phyloP scores from a whole-genome alignment of 2,113 vertebrate species.

The Bubo blakistoni region DNA sequence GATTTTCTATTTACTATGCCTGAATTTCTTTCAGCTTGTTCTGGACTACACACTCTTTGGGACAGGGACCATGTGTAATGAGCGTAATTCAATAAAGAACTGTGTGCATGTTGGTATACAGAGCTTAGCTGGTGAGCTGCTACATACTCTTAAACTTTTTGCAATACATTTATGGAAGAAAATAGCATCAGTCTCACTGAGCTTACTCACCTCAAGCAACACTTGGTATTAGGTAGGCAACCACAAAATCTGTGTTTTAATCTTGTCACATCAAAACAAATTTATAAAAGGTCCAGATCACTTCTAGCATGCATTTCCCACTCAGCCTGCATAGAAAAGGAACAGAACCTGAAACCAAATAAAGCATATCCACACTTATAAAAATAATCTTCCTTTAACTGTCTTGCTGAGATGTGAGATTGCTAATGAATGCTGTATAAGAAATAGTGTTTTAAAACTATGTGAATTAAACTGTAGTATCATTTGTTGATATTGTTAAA shows the following conservation, averaged over 20 bases:
- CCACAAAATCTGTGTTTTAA: background rate
- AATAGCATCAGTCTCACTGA: background rate
- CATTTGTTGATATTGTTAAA: background rate
- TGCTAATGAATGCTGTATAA: background rate
- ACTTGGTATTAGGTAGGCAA: background rate
- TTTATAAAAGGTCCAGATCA: background rate
- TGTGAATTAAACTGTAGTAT: background rate
- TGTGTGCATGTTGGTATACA: background rate
- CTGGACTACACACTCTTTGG: background rate
- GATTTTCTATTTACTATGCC: background rate
- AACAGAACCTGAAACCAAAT: slow-evolving; percentile 5
- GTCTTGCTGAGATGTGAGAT: background rate
- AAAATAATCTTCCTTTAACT: background rate
- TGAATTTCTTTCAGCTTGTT: background rate
- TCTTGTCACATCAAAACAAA: background rate
- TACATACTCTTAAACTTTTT: background rate
- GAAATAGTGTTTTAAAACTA: background rate
- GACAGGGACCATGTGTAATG: background rate
- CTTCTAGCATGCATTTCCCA: background rate
- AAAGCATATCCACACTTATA: background rate
- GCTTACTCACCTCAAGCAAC: background rate
- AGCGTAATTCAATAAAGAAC: background rate
- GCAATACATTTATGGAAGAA: background rate
- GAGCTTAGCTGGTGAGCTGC: background rate
- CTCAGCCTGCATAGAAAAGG: background rate